These are phyloP conservation scores for Pipistrellus pygmaeus DNA, from an alignment of 2,797 vertebrate genomes.

Conservation along the genomic window DNA sequence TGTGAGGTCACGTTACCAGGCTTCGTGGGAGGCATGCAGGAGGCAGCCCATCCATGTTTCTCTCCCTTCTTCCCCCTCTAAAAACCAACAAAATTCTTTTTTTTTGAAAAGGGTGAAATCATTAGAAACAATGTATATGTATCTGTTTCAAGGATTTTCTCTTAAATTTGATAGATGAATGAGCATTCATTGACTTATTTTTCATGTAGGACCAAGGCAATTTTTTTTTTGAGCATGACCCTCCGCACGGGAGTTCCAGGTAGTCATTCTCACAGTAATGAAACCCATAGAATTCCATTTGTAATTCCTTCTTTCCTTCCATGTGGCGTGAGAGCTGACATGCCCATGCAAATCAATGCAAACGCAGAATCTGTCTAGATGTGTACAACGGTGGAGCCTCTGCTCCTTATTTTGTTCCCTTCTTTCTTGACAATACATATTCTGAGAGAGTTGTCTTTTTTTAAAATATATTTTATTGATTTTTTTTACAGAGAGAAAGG, in stretches of 20 bases:
- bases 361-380: background rate
- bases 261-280: background rate
- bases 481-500: too few species aligned
- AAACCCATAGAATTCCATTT: background rate
- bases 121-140: background rate
- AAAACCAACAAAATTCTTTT: too few species aligned
- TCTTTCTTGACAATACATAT: background rate
- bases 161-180: background rate
- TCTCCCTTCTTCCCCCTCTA: too few species aligned
- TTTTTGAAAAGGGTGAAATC: background rate
- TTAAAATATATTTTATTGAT: too few species aligned
- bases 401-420: background rate
- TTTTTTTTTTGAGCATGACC: background rate
- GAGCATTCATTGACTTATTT: background rate
- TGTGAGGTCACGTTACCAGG: too few species aligned
- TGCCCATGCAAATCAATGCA: accelerated
- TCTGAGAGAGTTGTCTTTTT: background rate
- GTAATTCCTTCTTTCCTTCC: background rate
- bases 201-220: background rate
- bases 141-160: background rate
- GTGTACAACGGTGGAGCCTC: background rate
- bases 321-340: background rate
- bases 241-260: too few species aligned
- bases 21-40: background rate
- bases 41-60: too few species aligned